Evolutionary conservation across 2,888 invertebrate species (phyloP), one percentile per base, ranked within the genome.

Genomic region (Calameuta pallipes): DNA sequence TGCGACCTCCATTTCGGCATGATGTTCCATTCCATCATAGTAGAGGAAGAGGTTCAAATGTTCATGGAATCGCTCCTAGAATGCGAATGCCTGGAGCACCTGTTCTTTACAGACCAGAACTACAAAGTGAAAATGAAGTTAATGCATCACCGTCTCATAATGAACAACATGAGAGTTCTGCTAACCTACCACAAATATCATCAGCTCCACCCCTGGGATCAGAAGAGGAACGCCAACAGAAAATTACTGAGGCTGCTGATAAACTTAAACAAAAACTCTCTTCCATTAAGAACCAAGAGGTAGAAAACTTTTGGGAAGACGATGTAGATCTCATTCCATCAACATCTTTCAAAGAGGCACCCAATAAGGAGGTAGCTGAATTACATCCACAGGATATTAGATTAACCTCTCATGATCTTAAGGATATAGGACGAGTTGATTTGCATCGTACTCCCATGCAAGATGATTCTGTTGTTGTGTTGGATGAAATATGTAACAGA

Each of bases 171-270:
- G 23, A 74, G 9, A 23, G 23, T 9, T 56, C 23, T 56, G 56
- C 56, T 0, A 56, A 23, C 23, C 23, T 9, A 23, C 56, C 23
- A 0, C 80, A 80, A 35, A 84, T 82, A 69, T 88, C 89, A 12
- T 74, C 86, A 15, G 34, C 30, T 23, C 75, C 80, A 23, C 81
- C 82, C n/a, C 85, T 85, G n/a, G 91, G 91, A 4, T 91, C 91
- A 0, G 90, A 90, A 74, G 91, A 91, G 74, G 91, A 91, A 79
- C 86, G 91, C 1, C 85, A 86, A 33, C 86, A 87, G 35, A 91
- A 90, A 69, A 91, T 91, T 78, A 86, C 85, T 1, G 88, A 90
- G 69, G 88, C 90, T 1, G 91, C 89, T 0, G 89, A 90, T 69
- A 88, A 88, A 74, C 80, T 91, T 1, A 91, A 91, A 71, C 87